A percentile compares a stretch with the other conserved stretches of the same genome.
These are phyloP conservation scores for Ecdyonurus torrentis DNA, from an alignment of 2,888 invertebrate genomes.

Conservation along the genomic window DNA sequence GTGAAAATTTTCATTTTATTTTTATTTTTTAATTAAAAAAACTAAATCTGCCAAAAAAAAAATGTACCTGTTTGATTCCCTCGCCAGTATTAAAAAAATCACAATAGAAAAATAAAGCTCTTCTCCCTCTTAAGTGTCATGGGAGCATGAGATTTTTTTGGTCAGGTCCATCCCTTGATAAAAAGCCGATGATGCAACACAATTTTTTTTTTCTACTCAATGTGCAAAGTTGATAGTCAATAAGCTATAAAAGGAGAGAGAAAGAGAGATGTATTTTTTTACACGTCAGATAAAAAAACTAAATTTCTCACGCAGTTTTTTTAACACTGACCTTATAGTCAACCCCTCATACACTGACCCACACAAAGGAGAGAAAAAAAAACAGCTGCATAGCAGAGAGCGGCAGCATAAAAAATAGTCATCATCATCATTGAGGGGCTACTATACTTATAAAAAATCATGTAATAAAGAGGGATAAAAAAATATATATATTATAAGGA, in stretches of 20 bases:
- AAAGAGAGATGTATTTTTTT: neutral
- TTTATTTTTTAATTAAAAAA: no score
- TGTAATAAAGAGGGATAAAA: neutral
- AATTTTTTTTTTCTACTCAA: no score
- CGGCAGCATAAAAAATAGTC: neutral
- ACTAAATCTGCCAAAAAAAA: no score
- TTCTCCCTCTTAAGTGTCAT: neutral
- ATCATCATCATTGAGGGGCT: neutral
- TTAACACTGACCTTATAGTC: neutral
- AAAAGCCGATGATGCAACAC: no score
- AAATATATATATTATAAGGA: neutral
- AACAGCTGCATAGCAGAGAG: neutral
- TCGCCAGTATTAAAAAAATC: neutral
- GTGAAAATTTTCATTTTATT: no score
- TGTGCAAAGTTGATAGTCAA: neutral
- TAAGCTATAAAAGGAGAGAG: neutral
- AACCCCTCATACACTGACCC: neutral
- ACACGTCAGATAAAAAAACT: neutral
- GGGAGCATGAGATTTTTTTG: neutral
- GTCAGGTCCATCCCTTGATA: neutral
- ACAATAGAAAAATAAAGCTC: neutral
- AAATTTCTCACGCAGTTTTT: neutral
- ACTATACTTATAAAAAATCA: neutral
- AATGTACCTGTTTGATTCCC: neutral
- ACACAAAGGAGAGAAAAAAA: neutral